phyloP scores from a whole-genome alignment of 2,888 invertebrate species.

The Latrodectus elegans region DNA sequence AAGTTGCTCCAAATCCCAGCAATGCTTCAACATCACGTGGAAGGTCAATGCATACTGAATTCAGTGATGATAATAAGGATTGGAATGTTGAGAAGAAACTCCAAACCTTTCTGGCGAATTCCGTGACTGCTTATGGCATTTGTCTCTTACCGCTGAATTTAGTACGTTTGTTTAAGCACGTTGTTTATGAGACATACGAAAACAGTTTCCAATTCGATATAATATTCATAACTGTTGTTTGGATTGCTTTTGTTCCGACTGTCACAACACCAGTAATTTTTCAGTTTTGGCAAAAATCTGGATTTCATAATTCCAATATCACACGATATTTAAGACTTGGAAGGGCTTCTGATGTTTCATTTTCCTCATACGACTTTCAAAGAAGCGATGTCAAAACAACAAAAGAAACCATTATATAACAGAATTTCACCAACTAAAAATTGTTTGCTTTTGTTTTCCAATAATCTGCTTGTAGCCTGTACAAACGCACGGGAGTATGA shows the following conservation, averaged over 20 bases:
- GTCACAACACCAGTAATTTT: slow-evolving; percentile 81
- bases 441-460: too few relatives aligned
- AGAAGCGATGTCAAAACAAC: neutral
- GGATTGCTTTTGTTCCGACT: slow-evolving; percentile 83
- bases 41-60: slow-evolving; percentile 49
- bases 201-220: slow-evolving; percentile 82
- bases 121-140: slow-evolving; percentile 81
- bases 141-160: slow-evolving; percentile 82
- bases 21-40: slow-evolving; percentile 65
- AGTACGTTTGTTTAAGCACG: slow-evolving; percentile 80
- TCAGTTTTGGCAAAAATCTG: slow-evolving; percentile 33
- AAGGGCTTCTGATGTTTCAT: slow-evolving; percentile 55
- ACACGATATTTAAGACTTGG: slow-evolving; percentile 58
- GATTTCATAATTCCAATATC: slow-evolving; percentile 21
- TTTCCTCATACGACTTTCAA: slow-evolving; percentile 39
- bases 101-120: slow-evolving; percentile 81
- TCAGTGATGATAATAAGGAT: slow-evolving; percentile 74
- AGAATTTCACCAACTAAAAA: too few relatives aligned
- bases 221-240: slow-evolving; percentile 82
- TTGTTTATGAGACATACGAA: slow-evolving; percentile 82
- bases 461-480: too few relatives aligned
- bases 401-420: too few relatives aligned
- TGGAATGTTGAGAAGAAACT: slow-evolving; percentile 80
- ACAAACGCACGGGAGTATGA: too few relatives aligned
- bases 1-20: slow-evolving; percentile 63